Evolutionary conservation across 2,113 vertebrate genomes (phyloP), one percentile per base, ranked within the genome.

Genomic region (Mellivora capensis): DNA sequence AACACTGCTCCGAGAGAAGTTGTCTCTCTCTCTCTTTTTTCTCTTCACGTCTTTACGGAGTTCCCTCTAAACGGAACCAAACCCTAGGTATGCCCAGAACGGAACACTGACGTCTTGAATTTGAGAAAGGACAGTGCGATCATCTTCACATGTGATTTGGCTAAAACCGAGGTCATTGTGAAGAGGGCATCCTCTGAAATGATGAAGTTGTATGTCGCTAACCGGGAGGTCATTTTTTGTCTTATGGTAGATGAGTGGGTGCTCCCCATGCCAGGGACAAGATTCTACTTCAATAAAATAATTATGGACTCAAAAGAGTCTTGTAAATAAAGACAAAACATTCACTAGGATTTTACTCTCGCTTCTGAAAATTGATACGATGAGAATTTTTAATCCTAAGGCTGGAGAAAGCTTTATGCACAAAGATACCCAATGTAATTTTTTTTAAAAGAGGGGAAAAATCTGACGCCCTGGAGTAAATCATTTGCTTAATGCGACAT

Each of bases 201-300:
- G 57, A 62, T 47, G 62, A 88, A 93, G 13, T 20, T 87, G 93
- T 62, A 27, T n/a, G 11, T 37, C 44, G 12, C 62, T 25, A 64
- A 18, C 39, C 1, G 13, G 87, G 20, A 37, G 27, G 47, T 18
- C 13, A 85, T 92, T 90, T 86, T 87, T 84, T 94, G 31, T 31
- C 7, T 2, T 2, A 72, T 1, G 39, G 42, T n/a, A 92, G 62
- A 59, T 42, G 49, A 79, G 4, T 54, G 37, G 82, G 29, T 61
- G 47, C 7, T 87, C 54, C 20, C n/a, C 21, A n/a, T 4, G 54
- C 54, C 61, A 84, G 29, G 34, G 31, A 90, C 71, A 83, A 80
- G 94, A 76, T 93, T 87, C 89, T 69, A 96, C 64, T 74, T 69
- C 87, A 72, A 54, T 67, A 83, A 89, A 94, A 80, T 52, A 85